Conservation (phyloP, 2,888 invertebrate genomes). For the Graphium colonna region DNA sequence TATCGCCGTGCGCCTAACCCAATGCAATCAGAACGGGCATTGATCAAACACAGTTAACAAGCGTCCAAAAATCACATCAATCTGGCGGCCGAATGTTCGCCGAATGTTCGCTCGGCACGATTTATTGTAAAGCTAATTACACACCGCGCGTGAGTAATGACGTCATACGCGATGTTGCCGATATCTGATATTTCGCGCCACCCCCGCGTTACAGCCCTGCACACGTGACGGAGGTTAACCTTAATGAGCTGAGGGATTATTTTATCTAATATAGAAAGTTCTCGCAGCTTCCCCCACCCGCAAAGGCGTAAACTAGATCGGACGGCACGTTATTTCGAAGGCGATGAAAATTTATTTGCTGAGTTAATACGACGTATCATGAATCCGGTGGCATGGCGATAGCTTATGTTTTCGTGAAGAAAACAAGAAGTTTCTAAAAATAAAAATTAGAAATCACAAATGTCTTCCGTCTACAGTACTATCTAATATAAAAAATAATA, state of each 20-base stretch:
- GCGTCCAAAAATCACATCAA: conserved; percentile 19
- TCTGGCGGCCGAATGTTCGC: conserved; percentile 13
- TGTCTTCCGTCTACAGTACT: too few relatives aligned
- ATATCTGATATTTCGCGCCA: conserved; percentile 19
- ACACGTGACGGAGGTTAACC: conserved; percentile 30
- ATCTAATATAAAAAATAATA: too few relatives aligned
- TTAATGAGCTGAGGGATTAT: conserved; percentile 29
- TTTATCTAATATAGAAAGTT: conserved; percentile 29
- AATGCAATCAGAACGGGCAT: conserved; percentile 3
- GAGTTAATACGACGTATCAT: background rate
- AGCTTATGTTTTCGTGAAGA: background rate
- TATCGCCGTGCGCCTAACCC: background rate
- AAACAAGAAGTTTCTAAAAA: too few relatives aligned
- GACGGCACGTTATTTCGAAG: background rate
- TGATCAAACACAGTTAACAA: conserved; percentile 16
- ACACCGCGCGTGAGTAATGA: conserved; percentile 27
- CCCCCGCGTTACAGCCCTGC: conserved; percentile 22
- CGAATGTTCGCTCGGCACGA: conserved; percentile 14
- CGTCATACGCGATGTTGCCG: conserved; percentile 14
- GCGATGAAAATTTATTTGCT: conserved; percentile 1
- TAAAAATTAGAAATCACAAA: too few relatives aligned
- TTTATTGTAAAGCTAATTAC: conserved; percentile 28
- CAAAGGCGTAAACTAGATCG: background rate
- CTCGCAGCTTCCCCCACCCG: background rate
- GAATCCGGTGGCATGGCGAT: background rate